These are phyloP conservation scores for Synchiropus splendidus DNA, from an alignment of 2,113 vertebrate genomes.

Conservation along the genomic window DNA sequence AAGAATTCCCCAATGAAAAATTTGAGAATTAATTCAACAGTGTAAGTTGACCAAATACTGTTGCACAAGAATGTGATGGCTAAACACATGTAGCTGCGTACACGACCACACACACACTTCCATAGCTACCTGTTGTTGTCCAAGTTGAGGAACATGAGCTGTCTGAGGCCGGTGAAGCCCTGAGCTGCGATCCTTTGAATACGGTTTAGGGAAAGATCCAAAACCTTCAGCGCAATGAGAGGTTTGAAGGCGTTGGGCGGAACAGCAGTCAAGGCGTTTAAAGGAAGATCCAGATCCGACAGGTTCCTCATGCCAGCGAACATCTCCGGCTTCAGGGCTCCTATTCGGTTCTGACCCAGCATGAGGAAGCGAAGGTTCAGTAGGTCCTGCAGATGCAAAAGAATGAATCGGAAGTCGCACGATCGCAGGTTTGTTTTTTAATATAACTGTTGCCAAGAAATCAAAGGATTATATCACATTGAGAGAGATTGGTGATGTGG, in stretches of 20 bases:
- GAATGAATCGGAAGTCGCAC: no score
- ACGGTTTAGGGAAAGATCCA: slow-evolving; percentile 65
- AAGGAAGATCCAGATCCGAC: slow-evolving; percentile 64
- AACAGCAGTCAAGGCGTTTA: slow-evolving; percentile 52
- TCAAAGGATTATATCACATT: slow-evolving; percentile 1
- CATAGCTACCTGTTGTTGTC: slow-evolving; percentile 66
- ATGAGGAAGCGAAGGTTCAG: slow-evolving; percentile 69
- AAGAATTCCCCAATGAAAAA: no score
- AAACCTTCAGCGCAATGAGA: slow-evolving; percentile 62
- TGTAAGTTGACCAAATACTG: no score
- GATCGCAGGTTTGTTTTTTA: no score
- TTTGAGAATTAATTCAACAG: no score
- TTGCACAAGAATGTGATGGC: no score
- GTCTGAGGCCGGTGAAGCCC: slow-evolving; percentile 60
- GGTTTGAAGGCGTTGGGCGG: slow-evolving; percentile 61
- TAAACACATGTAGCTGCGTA: no score
- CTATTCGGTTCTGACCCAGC: slow-evolving; percentile 67
- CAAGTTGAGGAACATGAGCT: slow-evolving; percentile 68
- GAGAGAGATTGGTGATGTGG: slow-evolving; percentile 52
- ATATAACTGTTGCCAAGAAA: not conserved
- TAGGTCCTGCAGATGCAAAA: slow-evolving; percentile 50
- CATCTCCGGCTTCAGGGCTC: slow-evolving; percentile 50
- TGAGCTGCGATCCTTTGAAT: slow-evolving; percentile 60
- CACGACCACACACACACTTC: no score
- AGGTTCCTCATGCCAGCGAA: slow-evolving; percentile 66